A percentile compares a stretch with the other conserved stretches of the same genome.
Evolutionary conservation across 35 echinoderm and acorn worm genomes (phyloP).

Genomic region (Apostichopus japonicus): DNA sequence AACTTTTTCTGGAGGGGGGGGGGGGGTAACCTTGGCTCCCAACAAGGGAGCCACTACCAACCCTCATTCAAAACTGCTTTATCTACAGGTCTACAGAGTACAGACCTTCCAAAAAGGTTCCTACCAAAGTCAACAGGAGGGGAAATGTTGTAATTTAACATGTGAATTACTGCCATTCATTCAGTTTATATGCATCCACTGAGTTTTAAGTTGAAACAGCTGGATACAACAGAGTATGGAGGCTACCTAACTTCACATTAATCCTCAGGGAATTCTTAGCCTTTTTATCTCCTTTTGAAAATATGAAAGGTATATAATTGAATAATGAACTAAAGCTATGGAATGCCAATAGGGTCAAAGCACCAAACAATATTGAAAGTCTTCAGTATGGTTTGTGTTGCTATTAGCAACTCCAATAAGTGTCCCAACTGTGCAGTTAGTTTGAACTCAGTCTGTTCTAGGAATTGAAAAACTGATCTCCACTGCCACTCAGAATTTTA

Average conservation of each 20-base stretch:
- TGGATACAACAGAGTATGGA: background rate
- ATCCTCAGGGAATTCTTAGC: background rate
- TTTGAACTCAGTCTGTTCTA: background rate
- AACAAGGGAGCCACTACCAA: too few species aligned
- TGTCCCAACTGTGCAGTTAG: background rate
- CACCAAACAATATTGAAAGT: background rate
- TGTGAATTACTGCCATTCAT: too few species aligned
- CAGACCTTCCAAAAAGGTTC: too few species aligned
- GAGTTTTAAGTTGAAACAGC: background rate
- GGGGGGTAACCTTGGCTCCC: too few species aligned
- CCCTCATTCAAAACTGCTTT: too few species aligned
- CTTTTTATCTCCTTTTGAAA: background rate
- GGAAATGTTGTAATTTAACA: too few species aligned
- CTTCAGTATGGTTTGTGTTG: background rate
- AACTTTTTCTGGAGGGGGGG: too few species aligned
- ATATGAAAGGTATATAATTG: background rate
- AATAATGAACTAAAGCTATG: background rate
- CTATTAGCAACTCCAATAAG: background rate
- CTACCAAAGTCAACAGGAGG: too few species aligned
- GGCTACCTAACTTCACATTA: background rate
- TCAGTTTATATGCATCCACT: too few species aligned
- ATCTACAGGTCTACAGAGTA: too few species aligned
- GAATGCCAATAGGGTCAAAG: background rate
- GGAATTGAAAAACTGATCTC: too few species aligned
- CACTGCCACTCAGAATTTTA: too few species aligned